Percentiles rank a stretch among this genome's conserved stretches.
phyloP scores from a whole-genome alignment of 1,140 invertebrate species.

The Diplogasteroides magnus region DNA sequence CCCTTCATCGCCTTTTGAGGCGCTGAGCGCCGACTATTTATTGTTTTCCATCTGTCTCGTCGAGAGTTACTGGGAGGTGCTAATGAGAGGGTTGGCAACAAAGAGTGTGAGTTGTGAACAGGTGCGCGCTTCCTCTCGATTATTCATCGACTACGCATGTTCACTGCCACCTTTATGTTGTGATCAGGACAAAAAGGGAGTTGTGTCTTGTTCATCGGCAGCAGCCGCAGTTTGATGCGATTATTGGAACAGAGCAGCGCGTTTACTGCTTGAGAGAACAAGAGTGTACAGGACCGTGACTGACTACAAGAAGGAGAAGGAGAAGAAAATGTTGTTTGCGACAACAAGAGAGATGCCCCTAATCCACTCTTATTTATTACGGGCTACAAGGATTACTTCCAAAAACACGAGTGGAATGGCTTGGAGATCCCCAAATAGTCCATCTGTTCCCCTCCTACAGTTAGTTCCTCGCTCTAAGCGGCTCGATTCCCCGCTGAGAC shows the following conservation, averaged over 20 bases:
- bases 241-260: background rate
- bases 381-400: no score
- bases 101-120: no score
- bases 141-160: no score
- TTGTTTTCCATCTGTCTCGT: background rate
- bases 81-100: background rate
- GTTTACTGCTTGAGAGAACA: background rate
- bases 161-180: no score
- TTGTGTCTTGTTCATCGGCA: constrained; percentile 4
- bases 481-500: no score
- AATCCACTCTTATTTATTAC: constrained; percentile 18
- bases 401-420: no score
- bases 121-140: no score
- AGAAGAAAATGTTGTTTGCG: background rate
- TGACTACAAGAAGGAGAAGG: background rate
- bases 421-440: no score
- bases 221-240: constrained; percentile 1
- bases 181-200: no score
- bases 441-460: no score
- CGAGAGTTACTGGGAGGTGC: background rate
- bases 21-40: background rate
- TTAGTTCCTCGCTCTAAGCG: no score
- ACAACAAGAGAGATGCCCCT: constrained; percentile 3
- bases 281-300: background rate
- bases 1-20: no score